Base-by-base conservation (phyloP, 2,797 vertebrate genomes). In the Heterohyrax brucei region DNA sequence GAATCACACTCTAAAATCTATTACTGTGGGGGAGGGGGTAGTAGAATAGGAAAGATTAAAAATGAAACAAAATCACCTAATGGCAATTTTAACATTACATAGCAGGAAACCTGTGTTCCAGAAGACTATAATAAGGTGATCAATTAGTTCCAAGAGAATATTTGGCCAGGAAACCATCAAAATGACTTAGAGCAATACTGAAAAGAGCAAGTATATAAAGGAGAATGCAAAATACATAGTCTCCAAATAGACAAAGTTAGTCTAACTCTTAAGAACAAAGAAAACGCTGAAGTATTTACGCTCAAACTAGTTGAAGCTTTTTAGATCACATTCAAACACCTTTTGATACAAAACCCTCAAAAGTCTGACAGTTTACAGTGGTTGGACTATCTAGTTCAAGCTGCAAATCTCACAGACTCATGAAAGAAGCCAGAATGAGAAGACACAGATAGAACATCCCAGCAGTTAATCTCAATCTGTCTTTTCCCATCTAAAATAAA, bases 241-340 rank as follows among this genome's bases (percentile, higher is more conserved):
- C 33, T 89, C 61, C 66, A 90, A 81, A 72, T 24, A 72, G 10
- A 48, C 76, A 64, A 39, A 7, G 24, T 80, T 73, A 4, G 2
- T 76, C 70, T 92, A 95, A 87, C 56, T 39, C 18, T 62, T 89
- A 92, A 81, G 48, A 73, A 66, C 39, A 81, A 91, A 91, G 33
- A 33, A 48, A 81, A 81, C 10, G 24, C 95, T 64, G 10, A 89
- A 91, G 94, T 68, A 61, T 94, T 48, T 0, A 0, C 89, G 89
- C 87, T 83, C 95, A 93, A 96, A 93, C 93, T 94, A 95, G 91
- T 56, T 19, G 59, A 76, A 30, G 30, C 26, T 94, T 98, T 93
- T 87, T 56, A 44, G 87, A 59, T 91, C 95, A 81, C 68, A 95
- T 80, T 87, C 59, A 91, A 68, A 91, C 80, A 92, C 62, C 79